Conservation (phyloP, 64 coral and sea anemone genomes). For the Montipora capricornis region DNA sequence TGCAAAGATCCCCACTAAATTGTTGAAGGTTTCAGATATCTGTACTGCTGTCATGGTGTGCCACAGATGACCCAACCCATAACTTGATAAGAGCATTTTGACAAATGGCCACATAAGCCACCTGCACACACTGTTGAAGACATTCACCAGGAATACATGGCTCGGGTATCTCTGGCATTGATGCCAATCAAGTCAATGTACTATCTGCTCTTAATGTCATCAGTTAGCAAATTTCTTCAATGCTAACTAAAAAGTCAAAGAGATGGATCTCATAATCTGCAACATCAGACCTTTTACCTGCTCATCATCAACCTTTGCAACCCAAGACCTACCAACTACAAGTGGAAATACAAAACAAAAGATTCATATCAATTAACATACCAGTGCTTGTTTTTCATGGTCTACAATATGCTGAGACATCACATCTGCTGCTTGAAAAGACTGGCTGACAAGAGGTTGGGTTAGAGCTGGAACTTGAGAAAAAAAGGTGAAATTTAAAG, state of each 20-base stretch:
- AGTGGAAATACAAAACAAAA: background rate
- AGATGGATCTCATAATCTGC: background rate
- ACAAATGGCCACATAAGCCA: slow-evolving; percentile 32
- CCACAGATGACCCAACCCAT: slow-evolving; percentile 9
- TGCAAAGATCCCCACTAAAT: background rate
- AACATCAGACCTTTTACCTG: slow-evolving; percentile 45
- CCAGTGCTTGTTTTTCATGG: background rate
- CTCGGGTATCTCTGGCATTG: slow-evolving; percentile 5
- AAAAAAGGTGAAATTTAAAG: background rate
- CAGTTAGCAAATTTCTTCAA: slow-evolving; percentile 13
- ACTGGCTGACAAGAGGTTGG: slow-evolving; percentile 75
- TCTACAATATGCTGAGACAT: slow-evolving; percentile 51
- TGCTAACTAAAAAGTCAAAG: slow-evolving; percentile 4
- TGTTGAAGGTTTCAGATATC: slow-evolving; percentile 46
- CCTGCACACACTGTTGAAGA: slow-evolving; percentile 2
- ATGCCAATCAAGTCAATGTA: background rate
- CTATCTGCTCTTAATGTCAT: slow-evolving; percentile 13
- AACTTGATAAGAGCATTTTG: slow-evolving; percentile 19
- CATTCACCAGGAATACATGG: background rate
- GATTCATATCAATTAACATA: background rate
- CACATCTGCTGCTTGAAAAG: slow-evolving; percentile 56
- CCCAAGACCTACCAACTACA: too few species aligned
- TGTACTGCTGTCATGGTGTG: slow-evolving; percentile 26
- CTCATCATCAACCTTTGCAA: slow-evolving; percentile 23
- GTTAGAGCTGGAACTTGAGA: slow-evolving; percentile 59